Conservation (phyloP, 2,888 invertebrate species). For the Leucoma salicis region DNA sequence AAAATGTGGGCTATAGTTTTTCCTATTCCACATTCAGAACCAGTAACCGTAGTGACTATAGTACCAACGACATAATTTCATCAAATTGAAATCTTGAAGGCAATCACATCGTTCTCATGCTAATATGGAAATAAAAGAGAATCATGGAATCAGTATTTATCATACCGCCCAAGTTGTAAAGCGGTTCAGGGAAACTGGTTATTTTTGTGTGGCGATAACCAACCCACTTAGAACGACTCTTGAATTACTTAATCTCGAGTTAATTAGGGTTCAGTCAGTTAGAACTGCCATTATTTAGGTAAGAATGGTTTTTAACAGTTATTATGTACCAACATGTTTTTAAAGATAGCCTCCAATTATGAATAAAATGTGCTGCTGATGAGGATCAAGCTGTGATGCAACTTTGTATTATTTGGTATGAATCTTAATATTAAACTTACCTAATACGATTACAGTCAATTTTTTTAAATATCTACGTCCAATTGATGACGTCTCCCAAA, state of each 20-base stretch:
- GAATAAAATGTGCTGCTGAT: too few relatives aligned
- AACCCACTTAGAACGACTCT: constrained; percentile 13
- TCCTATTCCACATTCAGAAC: too few relatives aligned
- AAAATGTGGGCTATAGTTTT: too few relatives aligned
- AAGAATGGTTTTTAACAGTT: not conserved
- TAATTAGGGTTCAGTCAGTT: constrained; percentile 9
- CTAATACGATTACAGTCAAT: too few relatives aligned
- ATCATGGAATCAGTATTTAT: constrained; percentile 29
- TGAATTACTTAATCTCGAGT: constrained; percentile 12
- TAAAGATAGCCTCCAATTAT: not conserved
- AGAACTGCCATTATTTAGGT: not conserved
- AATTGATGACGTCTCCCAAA: too few relatives aligned
- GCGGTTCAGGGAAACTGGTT: constrained; percentile 31
- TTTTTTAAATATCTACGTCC: too few relatives aligned
- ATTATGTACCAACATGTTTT: not conserved
- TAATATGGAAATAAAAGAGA: constrained; percentile 35
- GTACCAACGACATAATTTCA: too few relatives aligned
- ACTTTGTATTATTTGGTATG: too few relatives aligned
- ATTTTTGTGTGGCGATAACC: constrained; percentile 24
- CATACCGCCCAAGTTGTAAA: constrained; percentile 33
- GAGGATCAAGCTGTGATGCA: too few relatives aligned
- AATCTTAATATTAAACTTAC: too few relatives aligned
- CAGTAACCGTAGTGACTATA: too few relatives aligned
- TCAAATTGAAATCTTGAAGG: constrained; percentile 6
- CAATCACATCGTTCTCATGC: constrained; percentile 36